phyloP scores from a whole-genome alignment of 1,140 invertebrate genomes.

The Coenobita brevimanus region DNA sequence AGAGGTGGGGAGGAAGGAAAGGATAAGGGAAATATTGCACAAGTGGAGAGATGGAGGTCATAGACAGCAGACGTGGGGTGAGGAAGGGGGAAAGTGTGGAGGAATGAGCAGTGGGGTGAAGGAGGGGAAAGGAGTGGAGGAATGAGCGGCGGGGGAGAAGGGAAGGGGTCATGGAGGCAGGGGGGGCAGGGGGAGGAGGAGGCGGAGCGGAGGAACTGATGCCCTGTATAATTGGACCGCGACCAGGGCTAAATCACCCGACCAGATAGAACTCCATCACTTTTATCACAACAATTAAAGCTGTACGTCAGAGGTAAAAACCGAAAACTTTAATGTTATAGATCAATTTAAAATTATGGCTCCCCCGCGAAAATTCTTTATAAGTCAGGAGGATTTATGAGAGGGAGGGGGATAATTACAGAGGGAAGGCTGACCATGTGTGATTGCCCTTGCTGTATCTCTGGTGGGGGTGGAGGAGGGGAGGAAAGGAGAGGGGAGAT shows the following conservation, averaged over 20 bases:
- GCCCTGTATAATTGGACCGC: constrained; percentile 28
- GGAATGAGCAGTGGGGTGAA: neutral
- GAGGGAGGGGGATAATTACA: constrained; percentile 4
- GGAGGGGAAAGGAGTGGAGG: neutral
- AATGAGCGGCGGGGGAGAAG: neutral
- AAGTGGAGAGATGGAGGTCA: too few relatives aligned
- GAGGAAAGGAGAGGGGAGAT: neutral
- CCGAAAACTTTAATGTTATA: constrained; percentile 44
- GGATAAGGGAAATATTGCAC: neutral
- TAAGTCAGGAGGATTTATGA: constrained; percentile 33
- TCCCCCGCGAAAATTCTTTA: constrained; percentile 36
- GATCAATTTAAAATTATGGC: constrained; percentile 43
- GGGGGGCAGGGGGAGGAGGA: neutral
- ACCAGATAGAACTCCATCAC: constrained; percentile 34
- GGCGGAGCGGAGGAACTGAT: neutral
- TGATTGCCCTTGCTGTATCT: neutral
- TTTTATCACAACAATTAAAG: constrained; percentile 49
- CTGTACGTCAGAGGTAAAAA: constrained; percentile 26
- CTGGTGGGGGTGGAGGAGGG: neutral
- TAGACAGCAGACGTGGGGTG: neutral
- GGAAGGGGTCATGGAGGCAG: neutral
- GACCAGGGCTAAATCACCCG: neutral
- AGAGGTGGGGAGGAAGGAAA: neutral
- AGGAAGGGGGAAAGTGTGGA: neutral
- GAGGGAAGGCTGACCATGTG: neutral